Evolutionary conservation across 2,113 vertebrate species (phyloP), one percentile per base, ranked within the genome.

Genomic region (Cyprichromis sp.): DNA sequence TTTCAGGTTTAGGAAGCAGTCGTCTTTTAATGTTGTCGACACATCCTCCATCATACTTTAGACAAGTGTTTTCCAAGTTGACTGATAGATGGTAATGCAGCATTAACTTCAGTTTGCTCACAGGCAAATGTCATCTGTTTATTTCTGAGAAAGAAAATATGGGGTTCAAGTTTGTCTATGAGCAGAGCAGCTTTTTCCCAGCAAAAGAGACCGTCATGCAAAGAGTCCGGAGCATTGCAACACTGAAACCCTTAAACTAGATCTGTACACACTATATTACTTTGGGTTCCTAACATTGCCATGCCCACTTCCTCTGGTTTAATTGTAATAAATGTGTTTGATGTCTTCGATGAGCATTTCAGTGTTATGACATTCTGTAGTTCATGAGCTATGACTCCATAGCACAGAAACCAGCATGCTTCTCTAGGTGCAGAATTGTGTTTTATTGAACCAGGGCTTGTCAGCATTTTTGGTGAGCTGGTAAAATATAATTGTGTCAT

Each of bases 401-500:
- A 89, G 91, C 61, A 81, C 40, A 90, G 86, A 79, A 91, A 86
- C 88, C 85, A 85, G 89, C 83, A 59, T 82, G 86, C 86, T 87
- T 76, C 84, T 94, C 89, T 88, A 84, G 29, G 85, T 93, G 91
- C 86, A 92, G 93, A 96, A 96, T 96, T 95, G 96, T 88, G 55
- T 93, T 96, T 96, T 96, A 95, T 96, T 95, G 96, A 96, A 95
- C 94, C 93, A 76, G 80, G 86, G 92, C 94, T 95, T 95, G 96
- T 96, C 96, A 96, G 96, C 95, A 90, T 96, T 96, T 96, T 96
- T 96, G 94, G 93, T 87, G 92, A 96, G 96, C 95, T 96, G 94
- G 94, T 96, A 96, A 96, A 96, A 95, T 95, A 96, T 96, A 96
- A 97, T 97, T 96, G 96, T 97, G 95, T 96, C 96, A 96, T 97